phyloP scores from a whole-genome alignment of 35 echinoderm and acorn worm species.

The Hemicentrotus pulcherrimus region DNA sequence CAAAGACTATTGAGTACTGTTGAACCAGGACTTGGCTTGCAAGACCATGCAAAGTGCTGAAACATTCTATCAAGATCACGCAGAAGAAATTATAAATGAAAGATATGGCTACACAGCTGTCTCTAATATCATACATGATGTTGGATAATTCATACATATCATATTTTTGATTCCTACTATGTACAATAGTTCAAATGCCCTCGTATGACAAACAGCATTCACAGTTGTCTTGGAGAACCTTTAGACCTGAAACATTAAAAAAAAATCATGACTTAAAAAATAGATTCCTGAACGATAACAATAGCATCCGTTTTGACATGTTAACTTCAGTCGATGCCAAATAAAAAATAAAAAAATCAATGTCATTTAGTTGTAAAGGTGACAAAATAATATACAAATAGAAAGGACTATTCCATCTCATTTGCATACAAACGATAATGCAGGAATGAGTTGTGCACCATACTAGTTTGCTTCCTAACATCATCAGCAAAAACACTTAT shows the following conservation, averaged over 20 bases:
- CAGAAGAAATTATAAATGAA: not conserved
- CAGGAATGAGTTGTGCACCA: constrained; percentile 8
- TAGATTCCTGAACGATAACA: not conserved
- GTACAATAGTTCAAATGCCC: not conserved
- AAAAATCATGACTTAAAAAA: not conserved
- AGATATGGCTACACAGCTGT: constrained; percentile 16
- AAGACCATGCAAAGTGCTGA: not conserved
- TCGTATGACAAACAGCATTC: not conserved
- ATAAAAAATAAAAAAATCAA: not conserved
- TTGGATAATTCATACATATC: not conserved
- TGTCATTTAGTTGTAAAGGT: not conserved
- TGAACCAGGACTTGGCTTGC: not conserved
- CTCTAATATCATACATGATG: not conserved
- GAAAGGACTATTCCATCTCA: not conserved
- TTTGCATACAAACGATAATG: not conserved
- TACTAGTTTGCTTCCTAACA: not conserved
- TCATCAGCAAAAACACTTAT: not conserved
- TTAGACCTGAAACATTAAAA: not conserved
- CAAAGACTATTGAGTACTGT: not conserved
- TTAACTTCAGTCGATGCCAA: not conserved
- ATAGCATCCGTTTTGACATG: not conserved
- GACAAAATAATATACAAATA: not conserved
- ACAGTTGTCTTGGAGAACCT: not conserved
- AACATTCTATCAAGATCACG: not conserved
- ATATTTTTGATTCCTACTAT: not conserved